Base-by-base conservation (phyloP, 2,888 invertebrate species). In the Pemphredon lugubris region DNA sequence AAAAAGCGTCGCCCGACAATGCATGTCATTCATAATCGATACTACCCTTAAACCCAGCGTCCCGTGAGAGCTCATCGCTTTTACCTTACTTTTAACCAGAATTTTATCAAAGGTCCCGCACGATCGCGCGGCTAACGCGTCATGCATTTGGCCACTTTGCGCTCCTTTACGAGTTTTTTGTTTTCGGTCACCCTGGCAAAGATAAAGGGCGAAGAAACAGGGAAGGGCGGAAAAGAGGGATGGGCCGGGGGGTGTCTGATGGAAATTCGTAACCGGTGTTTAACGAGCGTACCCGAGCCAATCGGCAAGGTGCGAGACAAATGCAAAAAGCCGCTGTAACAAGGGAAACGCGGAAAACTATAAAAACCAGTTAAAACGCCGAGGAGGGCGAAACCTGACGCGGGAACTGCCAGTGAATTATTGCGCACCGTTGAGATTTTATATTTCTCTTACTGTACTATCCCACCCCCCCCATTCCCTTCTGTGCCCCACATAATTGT, bases 361-460 rank as follows among this genome's bases (percentile, higher is more conserved):
- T 70, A 68, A 79, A 80, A 80, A 73, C 60, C 57, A 40, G 65
- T 81, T 78, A 75, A 77, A 81, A 73, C 68, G 69, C 57, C 54
- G 75, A 58, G 75, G 55, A 64, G 64, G 66, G 79, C 79, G 75
- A 73, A 79, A 76, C 71, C 77, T 75, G 83, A 83, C 79, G 73
- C 77, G 78, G 65, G 73, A 77, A 84, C 67, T 53, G n/a, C 61
- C 58, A 64, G 67, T 85, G 81, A 85, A 85, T 85, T 85, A 86
- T 79, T 77, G 73, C 76, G 58, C 69, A 18, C 57, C 47, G 71
- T 45, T 53, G 79, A 80, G 79, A 75, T 82, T 84, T 85, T 78
- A 81, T 76, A 76, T 84, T 77, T 77, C 77, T 77, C 73, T 55
- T 72, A 64, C 61, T 54, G 53, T 40, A 32, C 48, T 65, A 26